Base-by-base conservation (phyloP, 2,113 vertebrate genomes). In the Choloepus hoffmanni region DNA sequence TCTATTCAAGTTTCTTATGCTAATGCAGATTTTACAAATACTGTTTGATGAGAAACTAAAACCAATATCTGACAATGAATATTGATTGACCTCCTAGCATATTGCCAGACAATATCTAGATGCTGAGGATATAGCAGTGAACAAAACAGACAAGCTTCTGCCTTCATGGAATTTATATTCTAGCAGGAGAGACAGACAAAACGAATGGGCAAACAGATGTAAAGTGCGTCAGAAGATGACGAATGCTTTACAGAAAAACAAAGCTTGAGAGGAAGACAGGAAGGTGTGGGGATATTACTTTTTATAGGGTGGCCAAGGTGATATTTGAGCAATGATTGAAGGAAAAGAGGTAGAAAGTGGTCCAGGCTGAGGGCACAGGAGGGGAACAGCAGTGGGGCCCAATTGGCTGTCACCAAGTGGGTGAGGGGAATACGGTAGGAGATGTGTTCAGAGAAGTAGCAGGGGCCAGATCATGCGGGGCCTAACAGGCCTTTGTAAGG, bases 21-120 rank as follows among this genome's bases (percentile, higher is more conserved):
- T 63, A 92, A 96, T 83, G 19, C 88, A 63, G 19, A 70, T 58
- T 92, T 89, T 83, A 85, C 16, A 85, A 76, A 92, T 67, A 74
- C 28, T 50, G 7, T 55, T 28, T 6, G 16, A 68, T 45, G 26
- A 90, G 33, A 53, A 79, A 78, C 45, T 33, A 50, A 90, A 90
- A 63, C 81, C 43, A 55, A 10, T 89, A 48, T 65, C 62, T 23
- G 81, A 93, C 43, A 30, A 67, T 62, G 58, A 74, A 45, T 63
- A 83, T 21, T 89, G 48, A 63, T 14, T 48, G 24, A 48, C n/a
- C 13, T 92, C 43, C 12, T 89, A 43, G 33, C 26, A 19, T 67
- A 84, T 65, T 65, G 45, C 33, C 68, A 95, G 74, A 45, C 13
- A 48, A 40, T 85, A 43, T 36, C 65, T 65, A 28, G 62, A 33